Evolutionary conservation across 2,797 vertebrate genomes (phyloP).

Genomic region (Hoplostethus mediterraneus): DNA sequence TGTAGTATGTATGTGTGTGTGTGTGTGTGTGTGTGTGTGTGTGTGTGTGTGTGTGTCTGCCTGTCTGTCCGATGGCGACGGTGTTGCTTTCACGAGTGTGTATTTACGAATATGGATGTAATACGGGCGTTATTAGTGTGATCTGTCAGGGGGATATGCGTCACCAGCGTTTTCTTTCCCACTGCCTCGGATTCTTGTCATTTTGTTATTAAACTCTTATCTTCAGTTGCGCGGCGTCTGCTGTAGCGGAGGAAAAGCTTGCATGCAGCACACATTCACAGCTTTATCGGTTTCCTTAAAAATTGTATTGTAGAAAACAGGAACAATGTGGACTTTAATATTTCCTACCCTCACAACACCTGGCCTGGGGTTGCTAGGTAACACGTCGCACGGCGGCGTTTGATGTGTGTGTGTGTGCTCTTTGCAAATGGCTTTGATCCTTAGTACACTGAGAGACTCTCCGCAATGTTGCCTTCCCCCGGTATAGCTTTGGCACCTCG

Average conservation of each 20-base stretch:
- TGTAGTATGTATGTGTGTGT: conserved; percentile 10
- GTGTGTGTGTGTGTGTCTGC: conserved; percentile 1
- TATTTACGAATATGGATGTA: conserved; percentile 30
- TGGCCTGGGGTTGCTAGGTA: conserved; percentile 87
- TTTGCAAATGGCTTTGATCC: conserved; percentile 86
- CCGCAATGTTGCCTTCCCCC: conserved; percentile 74
- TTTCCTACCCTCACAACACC: conserved; percentile 79
- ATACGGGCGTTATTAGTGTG: conserved; percentile 57
- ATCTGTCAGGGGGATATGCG: conserved; percentile 57
- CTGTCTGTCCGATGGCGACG: neutral
- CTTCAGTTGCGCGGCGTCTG: conserved; percentile 42
- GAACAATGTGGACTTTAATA: conserved; percentile 75
- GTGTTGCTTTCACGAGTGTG: conserved; percentile 24
- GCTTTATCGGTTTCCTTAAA: conserved; percentile 80
- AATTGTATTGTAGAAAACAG: conserved; percentile 77
- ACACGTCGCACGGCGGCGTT: conserved; percentile 76
- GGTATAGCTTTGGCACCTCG: conserved; percentile 77
- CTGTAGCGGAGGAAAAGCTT: conserved; percentile 29
- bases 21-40: conserved; percentile 5
- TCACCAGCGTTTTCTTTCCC: conserved; percentile 62
- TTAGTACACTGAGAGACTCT: conserved; percentile 77
- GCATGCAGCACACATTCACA: conserved; percentile 61
- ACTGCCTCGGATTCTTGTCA: conserved; percentile 24
- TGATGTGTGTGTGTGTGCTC: conserved; percentile 77
- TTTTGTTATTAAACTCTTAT: conserved; percentile 74